A percentile compares a stretch with the other conserved stretches of the same genome.
These are phyloP conservation scores for Oenanthe oenanthe DNA, from an alignment of 2,113 vertebrate species.

Conservation along the genomic window DNA sequence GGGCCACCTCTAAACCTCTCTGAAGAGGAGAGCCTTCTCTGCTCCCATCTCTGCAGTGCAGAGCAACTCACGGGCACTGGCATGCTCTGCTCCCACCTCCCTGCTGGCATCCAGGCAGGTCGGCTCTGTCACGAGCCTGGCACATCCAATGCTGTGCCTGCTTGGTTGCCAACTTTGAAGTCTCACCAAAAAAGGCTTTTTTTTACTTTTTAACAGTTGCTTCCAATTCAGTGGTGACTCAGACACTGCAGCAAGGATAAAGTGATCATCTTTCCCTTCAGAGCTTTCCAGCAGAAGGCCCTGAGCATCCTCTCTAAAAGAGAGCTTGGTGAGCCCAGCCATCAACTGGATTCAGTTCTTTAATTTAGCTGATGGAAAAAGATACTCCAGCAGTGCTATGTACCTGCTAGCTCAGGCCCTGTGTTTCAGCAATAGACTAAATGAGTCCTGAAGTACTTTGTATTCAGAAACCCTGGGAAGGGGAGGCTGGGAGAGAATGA, in stretches of 20 bases:
- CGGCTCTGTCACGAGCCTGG: slow-evolving; percentile 43
- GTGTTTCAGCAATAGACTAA: not conserved
- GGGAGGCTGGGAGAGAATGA: not conserved
- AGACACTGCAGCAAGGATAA: slow-evolving; percentile 61
- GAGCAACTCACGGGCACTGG: not conserved
- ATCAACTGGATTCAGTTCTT: not conserved
- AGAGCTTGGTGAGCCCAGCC: not conserved
- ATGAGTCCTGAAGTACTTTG: not conserved
- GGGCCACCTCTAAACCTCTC: not conserved
- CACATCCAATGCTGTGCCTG: not conserved
- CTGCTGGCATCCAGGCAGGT: slow-evolving; percentile 26
- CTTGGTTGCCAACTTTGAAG: slow-evolving; percentile 51
- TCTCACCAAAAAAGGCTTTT: slow-evolving; percentile 13
- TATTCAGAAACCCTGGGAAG: not conserved
- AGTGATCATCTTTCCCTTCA: slow-evolving; percentile 29
- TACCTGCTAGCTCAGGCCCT: not conserved
- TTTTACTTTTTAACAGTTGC: not conserved
- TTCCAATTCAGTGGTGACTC: slow-evolving; percentile 64
- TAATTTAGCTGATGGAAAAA: not conserved
- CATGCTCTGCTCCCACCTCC: not conserved
- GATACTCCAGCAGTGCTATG: not conserved
- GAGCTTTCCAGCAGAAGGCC: not conserved
- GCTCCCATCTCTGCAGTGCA: not conserved
- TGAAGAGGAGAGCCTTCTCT: not conserved
- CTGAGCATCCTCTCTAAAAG: not conserved